Conservation (phyloP, 2,113 vertebrate species). For the Marmota monax region DNA sequence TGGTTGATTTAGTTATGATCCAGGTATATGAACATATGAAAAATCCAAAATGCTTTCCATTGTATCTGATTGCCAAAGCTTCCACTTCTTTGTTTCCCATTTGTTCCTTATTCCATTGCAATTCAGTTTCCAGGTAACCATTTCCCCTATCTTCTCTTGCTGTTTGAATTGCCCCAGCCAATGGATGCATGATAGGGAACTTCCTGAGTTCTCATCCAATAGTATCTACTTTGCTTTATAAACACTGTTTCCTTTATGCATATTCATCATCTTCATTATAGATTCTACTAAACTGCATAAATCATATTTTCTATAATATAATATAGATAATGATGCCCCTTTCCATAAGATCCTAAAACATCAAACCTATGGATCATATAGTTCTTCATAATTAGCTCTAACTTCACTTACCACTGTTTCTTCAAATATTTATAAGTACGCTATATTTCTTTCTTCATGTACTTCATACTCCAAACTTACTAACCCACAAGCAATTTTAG, state of each 20-base stretch:
- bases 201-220: background rate
- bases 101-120: background rate
- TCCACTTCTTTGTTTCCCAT: background rate
- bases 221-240: background rate
- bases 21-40: background rate
- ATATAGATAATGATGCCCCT: background rate
- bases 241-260: background rate
- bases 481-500: background rate
- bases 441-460: background rate
- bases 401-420: background rate
- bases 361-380: background rate
- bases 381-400: background rate
- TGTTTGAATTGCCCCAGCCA: background rate
- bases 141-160: background rate
- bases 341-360: background rate
- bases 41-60: background rate
- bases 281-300: background rate
- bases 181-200: background rate
- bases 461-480: background rate
- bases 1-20: background rate
- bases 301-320: background rate
- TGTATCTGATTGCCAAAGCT: rapidly evolving
- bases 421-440: background rate
- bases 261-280: background rate
- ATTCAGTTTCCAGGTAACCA: background rate